These are phyloP conservation scores for Tuberolachnus salignus DNA, from an alignment of 2,888 invertebrate genomes.

Conservation along the genomic window DNA sequence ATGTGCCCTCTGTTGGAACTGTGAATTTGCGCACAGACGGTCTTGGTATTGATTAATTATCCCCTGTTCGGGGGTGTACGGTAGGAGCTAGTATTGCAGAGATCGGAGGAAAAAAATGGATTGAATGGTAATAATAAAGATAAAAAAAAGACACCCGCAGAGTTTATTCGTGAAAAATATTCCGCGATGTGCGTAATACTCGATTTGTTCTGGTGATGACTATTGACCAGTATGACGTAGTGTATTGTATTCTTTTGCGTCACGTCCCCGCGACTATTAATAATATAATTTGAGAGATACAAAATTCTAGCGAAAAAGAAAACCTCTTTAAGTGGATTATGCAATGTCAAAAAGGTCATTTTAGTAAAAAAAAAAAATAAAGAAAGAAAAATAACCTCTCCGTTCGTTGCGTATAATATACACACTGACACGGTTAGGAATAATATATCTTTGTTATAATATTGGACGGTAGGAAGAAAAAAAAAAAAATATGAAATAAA, in stretches of 20 bases:
- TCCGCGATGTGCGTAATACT: neutral
- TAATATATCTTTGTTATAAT: too few species aligned
- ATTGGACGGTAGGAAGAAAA: neutral
- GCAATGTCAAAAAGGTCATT: neutral
- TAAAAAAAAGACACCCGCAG: slow-evolving; percentile 14
- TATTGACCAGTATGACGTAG: neutral
- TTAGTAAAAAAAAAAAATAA: neutral
- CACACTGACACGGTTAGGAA: neutral
- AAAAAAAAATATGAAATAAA: slow-evolving; percentile 26
- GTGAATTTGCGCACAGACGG: too few species aligned
- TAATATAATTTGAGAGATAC: neutral
- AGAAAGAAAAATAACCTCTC: neutral
- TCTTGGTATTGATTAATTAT: too few species aligned
- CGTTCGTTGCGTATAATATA: neutral
- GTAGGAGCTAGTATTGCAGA: too few species aligned
- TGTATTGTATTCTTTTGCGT: slow-evolving; percentile 10
- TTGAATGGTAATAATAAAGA: too few species aligned
- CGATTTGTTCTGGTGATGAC: slow-evolving; percentile 21
- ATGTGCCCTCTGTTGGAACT: too few species aligned
- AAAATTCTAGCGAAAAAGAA: neutral
- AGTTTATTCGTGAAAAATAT: neutral
- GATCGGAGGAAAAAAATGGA: too few species aligned
- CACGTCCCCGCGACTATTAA: slow-evolving; percentile 31
- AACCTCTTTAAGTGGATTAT: slow-evolving; percentile 3
- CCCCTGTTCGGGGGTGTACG: neutral